Base-by-base conservation (phyloP, 2,888 invertebrate species). In the Timema podura region DNA sequence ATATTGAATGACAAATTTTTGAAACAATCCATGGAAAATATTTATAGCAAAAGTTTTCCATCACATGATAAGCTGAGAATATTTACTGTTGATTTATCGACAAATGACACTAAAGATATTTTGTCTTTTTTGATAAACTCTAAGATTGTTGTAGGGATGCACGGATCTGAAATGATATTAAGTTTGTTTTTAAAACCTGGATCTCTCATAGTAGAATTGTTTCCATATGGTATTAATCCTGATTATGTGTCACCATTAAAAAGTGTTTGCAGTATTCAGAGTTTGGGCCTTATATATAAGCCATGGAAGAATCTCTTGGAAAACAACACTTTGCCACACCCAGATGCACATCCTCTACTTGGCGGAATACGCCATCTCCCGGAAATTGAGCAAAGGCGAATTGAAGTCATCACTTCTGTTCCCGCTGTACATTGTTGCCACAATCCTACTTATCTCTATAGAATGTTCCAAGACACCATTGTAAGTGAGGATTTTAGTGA, bases 391-490 rank as follows among this genome's bases (percentile, higher is more conserved):
- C 81, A 80, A 75, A 65, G 74, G 48, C 64, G 72, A 49, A 82
- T 83, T 49, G 65, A 72, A 15, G 76, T 78, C 48, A 74, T 74
- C 9, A 76, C 77, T 54, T 67, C 71, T n/a, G 81, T 84, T 13
- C 79, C 79, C 7, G 75, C 76, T 10, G 83, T 83, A 72, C 72
- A 81, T 67, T 85, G 85, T 74, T 85, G 85, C 74, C 76, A 79
- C 57, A 79, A 84, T 75, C 81, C 83, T 5, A 79, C 78, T 5
- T 85, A 83, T 81, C 76, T 85, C 57, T 84, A 79, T 75, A 78
- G 82, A 70, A 83, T 84, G 74, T 84, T 82, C 76, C 84, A 85
- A 76, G 84, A 85, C 74, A 84, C 84, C 3, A 51, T 76, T 13
- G 81, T 84, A 0, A 80, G 82, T 73, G 73, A 72, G 5, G 74